Evolutionary conservation across 2,113 vertebrate species (phyloP), one percentile per base, ranked within the genome.

Genomic region (Geococcyx californianus): DNA sequence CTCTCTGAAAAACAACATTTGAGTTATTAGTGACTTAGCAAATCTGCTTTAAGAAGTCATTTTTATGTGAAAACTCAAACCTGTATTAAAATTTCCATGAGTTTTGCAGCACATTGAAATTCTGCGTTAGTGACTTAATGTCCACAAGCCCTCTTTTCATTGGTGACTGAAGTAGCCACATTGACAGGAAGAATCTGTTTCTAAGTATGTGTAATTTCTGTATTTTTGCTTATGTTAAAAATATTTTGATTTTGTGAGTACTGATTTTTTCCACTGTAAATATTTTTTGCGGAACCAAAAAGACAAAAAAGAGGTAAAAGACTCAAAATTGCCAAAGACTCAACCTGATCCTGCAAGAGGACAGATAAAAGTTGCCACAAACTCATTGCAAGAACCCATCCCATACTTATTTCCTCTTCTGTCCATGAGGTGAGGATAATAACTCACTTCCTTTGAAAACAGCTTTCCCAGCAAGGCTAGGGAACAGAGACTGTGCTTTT

Each of bases 401-500:
- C 72, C 33, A 36, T n/a, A 66, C 38, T 88, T 73, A 63, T 59
- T 90, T 84, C 29, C 33, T 91, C 67, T 25, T 73, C 29, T 83
- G 2, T 10, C 63, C 28, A 28, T 68, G 44, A 78, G 7, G 3
- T 44, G 51, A 84, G 16, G 42, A 44, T 45, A 79, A 2, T 79
- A 55, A 83, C 51, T 63, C 54, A 89, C 36, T 90, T 91, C 55
- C 47, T 90, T 85, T 84, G 60, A 70, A 95, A 96, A 79, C 66
- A 84, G 33, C n/a, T 78, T 94, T 84, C 36, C 64, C 42, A 36
- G 49, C 20, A 55, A 24, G 18, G 5, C 51, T 42, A 44, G 29
- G 31, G 67, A 92, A 82, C 67, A 84, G 33, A 58, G 7, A 15
- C 45, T 74, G 13, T 44, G 51, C n/a, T 85, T 89, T 81, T 44